phyloP scores from a whole-genome alignment of 2,113 vertebrate genomes.

The Dendrocopos noguchii region DNA sequence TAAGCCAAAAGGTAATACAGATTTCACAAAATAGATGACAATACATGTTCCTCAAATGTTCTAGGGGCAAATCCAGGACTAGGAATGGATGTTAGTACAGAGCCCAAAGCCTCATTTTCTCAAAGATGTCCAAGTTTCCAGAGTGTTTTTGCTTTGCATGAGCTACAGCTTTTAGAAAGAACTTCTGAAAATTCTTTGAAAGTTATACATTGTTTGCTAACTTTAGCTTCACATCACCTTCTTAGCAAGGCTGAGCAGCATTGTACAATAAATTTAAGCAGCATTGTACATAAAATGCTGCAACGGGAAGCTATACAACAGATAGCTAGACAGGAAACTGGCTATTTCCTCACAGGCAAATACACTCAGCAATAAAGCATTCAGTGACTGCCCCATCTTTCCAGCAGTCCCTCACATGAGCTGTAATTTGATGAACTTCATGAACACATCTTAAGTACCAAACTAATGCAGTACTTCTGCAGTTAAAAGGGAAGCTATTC shows the following conservation, averaged over 20 bases:
- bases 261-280: not conserved
- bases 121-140: not conserved
- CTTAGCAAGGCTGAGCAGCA: not conserved
- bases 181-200: not conserved
- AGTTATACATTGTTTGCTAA: not conserved
- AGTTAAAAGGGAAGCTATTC: not conserved
- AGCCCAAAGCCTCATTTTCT: not conserved
- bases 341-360: not conserved
- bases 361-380: not conserved
- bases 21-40: not conserved
- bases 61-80: not conserved
- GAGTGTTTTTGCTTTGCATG: not conserved
- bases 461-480: not conserved
- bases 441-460: not conserved
- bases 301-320: not conserved
- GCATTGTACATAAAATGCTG: not conserved
- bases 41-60: not conserved
- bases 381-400: not conserved
- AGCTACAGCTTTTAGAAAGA: not conserved
- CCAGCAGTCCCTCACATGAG: not conserved
- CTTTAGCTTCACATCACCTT: not conserved
- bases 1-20: not conserved
- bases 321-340: not conserved
- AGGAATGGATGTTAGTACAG: not conserved
- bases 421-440: rapidly evolving